Conservation (phyloP, 2,888 invertebrate species). For the Anoplius nigerrimus region DNA sequence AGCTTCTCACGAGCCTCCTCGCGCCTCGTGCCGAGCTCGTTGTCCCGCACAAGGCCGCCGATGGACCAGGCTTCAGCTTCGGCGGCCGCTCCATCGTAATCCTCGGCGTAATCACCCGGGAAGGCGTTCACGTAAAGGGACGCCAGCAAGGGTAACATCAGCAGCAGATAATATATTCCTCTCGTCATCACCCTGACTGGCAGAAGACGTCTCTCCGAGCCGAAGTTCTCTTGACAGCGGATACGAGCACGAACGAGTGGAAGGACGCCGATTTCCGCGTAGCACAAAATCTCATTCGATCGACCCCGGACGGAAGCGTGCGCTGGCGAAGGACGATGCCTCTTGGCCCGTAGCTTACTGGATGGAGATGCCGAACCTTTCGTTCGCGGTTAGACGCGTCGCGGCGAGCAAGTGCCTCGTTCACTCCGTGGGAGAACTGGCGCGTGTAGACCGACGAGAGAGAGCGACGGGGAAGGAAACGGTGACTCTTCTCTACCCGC, state of each 20-base stretch:
- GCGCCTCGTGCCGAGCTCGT: slow-evolving; percentile 40
- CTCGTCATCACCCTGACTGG: slow-evolving; percentile 25
- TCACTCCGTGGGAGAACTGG: not conserved
- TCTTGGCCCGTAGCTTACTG: too few species aligned
- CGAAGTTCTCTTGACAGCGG: not conserved
- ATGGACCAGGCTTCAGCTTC: slow-evolving; percentile 29
- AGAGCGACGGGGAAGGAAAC: slow-evolving; percentile 17
- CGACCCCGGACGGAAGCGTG: too few species aligned
- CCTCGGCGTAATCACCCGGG: slow-evolving; percentile 23
- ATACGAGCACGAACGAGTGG: too few species aligned
- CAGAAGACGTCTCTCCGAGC: not conserved
- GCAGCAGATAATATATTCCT: slow-evolving; percentile 12
- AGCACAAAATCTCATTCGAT: too few species aligned
- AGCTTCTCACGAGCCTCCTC: slow-evolving; percentile 57
- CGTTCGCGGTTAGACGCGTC: too few species aligned
- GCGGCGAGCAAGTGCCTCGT: not conserved
- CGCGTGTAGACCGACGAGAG: too few species aligned
- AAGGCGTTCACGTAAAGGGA: slow-evolving; percentile 23
- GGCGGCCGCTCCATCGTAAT: slow-evolving; percentile 9
- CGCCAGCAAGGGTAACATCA: slow-evolving; percentile 24
- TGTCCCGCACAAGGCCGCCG: slow-evolving; percentile 34
- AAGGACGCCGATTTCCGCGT: too few species aligned
- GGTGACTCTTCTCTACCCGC: slow-evolving; percentile 33
- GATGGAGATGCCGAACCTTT: not conserved
- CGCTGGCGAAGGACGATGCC: too few species aligned